A percentile compares a stretch with the other conserved stretches of the same genome.
phyloP scores from a whole-genome alignment of 2,797 vertebrate species.

The Crypturellus tataupa region DNA sequence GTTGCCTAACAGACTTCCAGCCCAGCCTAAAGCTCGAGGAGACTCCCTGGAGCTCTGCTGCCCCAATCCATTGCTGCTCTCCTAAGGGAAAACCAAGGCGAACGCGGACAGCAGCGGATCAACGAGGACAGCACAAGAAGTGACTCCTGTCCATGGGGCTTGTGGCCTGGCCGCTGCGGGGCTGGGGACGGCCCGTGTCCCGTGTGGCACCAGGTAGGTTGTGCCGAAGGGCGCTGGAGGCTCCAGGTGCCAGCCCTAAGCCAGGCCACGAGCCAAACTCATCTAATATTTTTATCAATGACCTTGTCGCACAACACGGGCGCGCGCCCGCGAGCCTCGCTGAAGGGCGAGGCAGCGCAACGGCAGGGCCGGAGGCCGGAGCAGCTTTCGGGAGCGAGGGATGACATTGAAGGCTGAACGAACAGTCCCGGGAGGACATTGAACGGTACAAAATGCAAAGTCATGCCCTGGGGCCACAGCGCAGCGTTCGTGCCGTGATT shows the following conservation, averaged over 20 bases:
- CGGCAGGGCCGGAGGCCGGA: neutral
- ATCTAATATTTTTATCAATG: neutral
- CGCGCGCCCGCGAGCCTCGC: neutral
- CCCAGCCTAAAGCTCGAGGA: neutral
- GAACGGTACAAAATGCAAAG: neutral
- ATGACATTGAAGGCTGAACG: neutral
- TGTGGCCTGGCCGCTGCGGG: neutral
- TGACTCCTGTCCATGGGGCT: neutral
- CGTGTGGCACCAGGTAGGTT: fast-evolving
- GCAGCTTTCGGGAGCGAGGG: fast-evolving
- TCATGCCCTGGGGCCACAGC: neutral
- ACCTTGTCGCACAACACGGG: neutral
- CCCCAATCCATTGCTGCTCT: neutral
- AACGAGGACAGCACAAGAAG: fast-evolving
- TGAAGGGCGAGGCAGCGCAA: neutral
- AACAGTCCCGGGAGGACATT: neutral
- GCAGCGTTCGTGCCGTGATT: neutral
- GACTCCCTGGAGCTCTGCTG: fast-evolving
- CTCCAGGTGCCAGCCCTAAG: neutral
- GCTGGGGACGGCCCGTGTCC: fast-evolving
- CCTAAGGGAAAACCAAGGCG: neutral
- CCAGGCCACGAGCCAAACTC: neutral
- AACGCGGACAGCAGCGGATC: neutral
- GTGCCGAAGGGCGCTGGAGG: neutral
- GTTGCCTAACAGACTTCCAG: neutral